These are phyloP conservation scores for Lepidonotus clava DNA, from an alignment of 2,888 invertebrate species.

Conservation along the genomic window DNA sequence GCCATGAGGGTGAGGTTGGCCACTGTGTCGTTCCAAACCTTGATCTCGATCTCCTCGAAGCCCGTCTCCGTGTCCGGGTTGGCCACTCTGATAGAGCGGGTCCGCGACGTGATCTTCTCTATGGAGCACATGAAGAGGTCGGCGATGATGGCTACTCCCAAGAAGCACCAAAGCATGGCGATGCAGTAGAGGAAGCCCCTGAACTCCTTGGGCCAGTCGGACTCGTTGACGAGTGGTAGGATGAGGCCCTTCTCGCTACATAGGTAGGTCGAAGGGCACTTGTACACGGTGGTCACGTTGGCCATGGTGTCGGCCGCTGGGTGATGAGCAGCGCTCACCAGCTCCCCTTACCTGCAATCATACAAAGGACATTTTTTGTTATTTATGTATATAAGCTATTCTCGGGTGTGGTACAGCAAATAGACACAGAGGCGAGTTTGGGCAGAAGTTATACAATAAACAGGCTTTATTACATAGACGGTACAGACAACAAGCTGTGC, in stretches of 20 bases:
- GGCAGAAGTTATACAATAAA: no score
- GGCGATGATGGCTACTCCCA: slow-evolving; percentile 84
- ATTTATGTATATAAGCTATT: no score
- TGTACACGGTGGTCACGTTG: neutral
- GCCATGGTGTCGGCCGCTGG: neutral
- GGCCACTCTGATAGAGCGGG: slow-evolving; percentile 79
- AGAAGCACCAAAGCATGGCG: slow-evolving; percentile 83
- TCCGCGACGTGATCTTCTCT: slow-evolving; percentile 83
- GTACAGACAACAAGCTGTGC: no score
- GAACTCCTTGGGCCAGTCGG: slow-evolving; percentile 80
- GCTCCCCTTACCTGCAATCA: no score
- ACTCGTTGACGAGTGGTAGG: slow-evolving; percentile 81
- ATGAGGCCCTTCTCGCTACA: slow-evolving; percentile 79
- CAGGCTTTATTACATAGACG: no score
- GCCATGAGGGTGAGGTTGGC: slow-evolving; percentile 84
- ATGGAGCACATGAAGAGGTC: slow-evolving; percentile 84
- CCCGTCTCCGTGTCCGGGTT: slow-evolving; percentile 68
- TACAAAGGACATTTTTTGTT: no score
- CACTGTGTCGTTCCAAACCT: slow-evolving; percentile 83
- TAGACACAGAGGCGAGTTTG: no score
- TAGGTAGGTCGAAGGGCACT: slow-evolving; percentile 63
- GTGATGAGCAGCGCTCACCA: no score
- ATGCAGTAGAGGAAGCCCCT: slow-evolving; percentile 81
- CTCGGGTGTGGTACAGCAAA: no score
- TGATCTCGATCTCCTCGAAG: slow-evolving; percentile 81